These are phyloP conservation scores for Lycia hirtaria DNA, from an alignment of 2,888 invertebrate genomes.

Conservation along the genomic window DNA sequence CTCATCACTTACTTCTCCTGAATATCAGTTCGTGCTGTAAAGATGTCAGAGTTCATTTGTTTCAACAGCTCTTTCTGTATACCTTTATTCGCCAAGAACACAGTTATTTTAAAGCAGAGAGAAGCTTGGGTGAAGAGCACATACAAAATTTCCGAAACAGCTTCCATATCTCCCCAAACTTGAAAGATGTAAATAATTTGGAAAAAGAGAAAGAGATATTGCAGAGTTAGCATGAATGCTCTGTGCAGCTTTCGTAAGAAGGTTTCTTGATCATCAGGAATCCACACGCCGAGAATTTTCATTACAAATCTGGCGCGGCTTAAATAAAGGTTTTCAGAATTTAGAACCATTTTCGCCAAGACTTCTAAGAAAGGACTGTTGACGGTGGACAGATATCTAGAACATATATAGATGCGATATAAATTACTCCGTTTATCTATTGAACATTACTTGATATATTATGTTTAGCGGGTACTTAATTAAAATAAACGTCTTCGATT, in stretches of 20 bases:
- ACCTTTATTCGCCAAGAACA: constrained; percentile 63
- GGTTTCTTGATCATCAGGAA: constrained; percentile 55
- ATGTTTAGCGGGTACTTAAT: too few species aligned
- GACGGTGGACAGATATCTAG: too few species aligned
- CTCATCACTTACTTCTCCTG: constrained; percentile 59
- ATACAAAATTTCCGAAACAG: constrained; percentile 72
- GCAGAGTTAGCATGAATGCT: constrained; percentile 62
- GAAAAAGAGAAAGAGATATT: constrained; percentile 69
- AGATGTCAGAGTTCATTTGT: constrained; percentile 65
- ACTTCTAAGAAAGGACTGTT: too few species aligned
- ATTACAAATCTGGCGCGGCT: constrained; percentile 72
- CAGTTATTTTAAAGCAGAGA: constrained; percentile 73
- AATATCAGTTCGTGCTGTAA: constrained; percentile 55
- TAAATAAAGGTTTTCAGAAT: constrained; percentile 63
- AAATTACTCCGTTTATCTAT: too few species aligned
- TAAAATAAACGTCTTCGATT: too few species aligned
- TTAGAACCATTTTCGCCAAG: constrained; percentile 29
- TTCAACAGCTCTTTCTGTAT: constrained; percentile 56
- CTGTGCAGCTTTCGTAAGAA: constrained; percentile 52
- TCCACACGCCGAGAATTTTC: constrained; percentile 74
- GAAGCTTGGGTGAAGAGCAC: constrained; percentile 75
- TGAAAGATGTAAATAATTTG: constrained; percentile 69
- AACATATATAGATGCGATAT: too few species aligned
- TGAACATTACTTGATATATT: too few species aligned
- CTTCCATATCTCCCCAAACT: constrained; percentile 75